Base-by-base conservation (phyloP, 2,797 vertebrate genomes). In the Spinus pinus region DNA sequence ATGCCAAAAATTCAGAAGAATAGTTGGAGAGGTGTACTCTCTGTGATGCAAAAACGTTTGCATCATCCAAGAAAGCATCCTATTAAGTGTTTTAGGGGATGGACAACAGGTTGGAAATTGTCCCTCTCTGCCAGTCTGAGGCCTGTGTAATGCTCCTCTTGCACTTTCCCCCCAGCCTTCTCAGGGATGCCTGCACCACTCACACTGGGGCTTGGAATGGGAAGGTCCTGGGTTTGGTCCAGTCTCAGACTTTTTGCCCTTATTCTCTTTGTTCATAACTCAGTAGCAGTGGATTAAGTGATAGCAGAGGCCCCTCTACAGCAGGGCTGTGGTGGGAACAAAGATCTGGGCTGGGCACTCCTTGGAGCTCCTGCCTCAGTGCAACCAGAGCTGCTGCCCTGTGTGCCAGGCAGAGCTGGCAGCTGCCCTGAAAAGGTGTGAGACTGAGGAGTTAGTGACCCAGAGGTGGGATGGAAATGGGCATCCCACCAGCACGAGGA, bases 371-470 rank as follows among this genome's bases (percentile, higher is more conserved):
- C 44, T 51, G 44, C 35, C 46, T 54, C 24, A 30, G 6, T 9
- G 44, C 51, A 35, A 7, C 0, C 3, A 49, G 54, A 53, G 13
- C 64, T 73, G 80, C 50, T 86, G 56, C 12, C 25, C 67, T 28
- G 33, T 0, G 0, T n/a, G 35, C 50, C 31, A 8, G 28, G 11
- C 23, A 47, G 13, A 44, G 41, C 54, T 8, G 6, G 30, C 20
- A 50, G n/a, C 47, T 71, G 6, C 31, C 14, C 61, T 44, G 66
- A 28, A 74, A 79, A 81, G 0, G 0, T 5, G 1, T 4, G 62
- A 78, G 33, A 18, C 25, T 41, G 42, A 75, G 51, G 6, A 89
- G 33, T 42, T 74, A 5, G 28, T 46, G 54, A 47, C 22, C 31
- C 33, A 67, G 20, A 49, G 50, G 2, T 41, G 27, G 30, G 22